Conservation (phyloP, 2,888 invertebrate genomes). For the Ectemnius continuus region DNA sequence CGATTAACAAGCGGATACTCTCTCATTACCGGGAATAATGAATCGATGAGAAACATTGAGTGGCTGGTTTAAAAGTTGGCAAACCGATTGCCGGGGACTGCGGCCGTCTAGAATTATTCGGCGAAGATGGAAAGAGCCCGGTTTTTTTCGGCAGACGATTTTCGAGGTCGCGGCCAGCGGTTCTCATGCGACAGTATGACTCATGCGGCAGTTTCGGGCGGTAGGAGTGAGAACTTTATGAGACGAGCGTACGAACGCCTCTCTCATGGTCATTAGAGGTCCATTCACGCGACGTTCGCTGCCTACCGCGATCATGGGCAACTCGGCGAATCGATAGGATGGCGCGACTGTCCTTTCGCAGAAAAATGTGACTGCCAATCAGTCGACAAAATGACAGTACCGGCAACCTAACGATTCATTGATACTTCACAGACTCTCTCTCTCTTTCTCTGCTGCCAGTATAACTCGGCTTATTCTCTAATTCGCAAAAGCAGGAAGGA, state of each 20-base stretch:
- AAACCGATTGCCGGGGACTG: background rate
- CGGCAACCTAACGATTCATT: constrained; percentile 10
- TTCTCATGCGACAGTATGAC: constrained; percentile 56
- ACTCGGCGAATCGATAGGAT: constrained; percentile 6
- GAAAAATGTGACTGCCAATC: constrained; percentile 33
- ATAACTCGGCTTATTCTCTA: background rate
- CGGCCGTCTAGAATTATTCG: background rate
- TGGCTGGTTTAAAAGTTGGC: too few relatives aligned
- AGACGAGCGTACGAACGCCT: background rate
- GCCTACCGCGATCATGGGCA: constrained; percentile 1
- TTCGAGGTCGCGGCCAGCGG: constrained; percentile 70
- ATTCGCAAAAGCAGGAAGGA: background rate
- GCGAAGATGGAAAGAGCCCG: constrained; percentile 32
- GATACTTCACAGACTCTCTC: background rate
- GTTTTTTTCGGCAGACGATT: constrained; percentile 64
- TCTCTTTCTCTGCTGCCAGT: too few relatives aligned
- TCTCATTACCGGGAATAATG: background rate
- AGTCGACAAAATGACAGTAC: constrained; percentile 19
- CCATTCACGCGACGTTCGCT: background rate
- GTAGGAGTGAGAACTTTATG: background rate
- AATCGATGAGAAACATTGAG: background rate
- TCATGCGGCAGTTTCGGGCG: background rate
- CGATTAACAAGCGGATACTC: background rate
- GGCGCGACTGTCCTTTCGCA: constrained; percentile 35
- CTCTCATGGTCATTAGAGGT: background rate